A percentile compares a stretch with the other conserved stretches of the same genome.
Conservation (phyloP, 2,113 vertebrate species). For the Zeus faber region DNA sequence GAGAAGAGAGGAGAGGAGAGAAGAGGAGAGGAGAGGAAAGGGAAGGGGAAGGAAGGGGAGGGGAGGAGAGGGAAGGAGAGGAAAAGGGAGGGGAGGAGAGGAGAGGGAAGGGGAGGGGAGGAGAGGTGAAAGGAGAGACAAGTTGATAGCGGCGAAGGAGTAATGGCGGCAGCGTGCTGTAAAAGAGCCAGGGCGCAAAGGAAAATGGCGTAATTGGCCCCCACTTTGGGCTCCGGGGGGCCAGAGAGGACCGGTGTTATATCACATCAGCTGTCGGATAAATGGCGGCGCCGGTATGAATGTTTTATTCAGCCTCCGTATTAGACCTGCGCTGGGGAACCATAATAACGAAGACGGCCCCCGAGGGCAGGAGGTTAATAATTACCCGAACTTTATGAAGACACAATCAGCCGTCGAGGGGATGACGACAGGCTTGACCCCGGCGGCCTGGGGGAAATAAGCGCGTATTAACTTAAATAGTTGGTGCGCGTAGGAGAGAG, state of each 20-base stretch:
- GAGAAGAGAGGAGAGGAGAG: neutral
- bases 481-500: neutral
- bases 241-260: conserved; percentile 29
- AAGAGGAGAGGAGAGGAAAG: neutral
- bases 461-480: neutral
- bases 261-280: conserved; percentile 38
- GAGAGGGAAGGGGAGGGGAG: conserved; percentile 1
- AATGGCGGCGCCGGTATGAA: conserved; percentile 43
- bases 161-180: conserved; percentile 32
- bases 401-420: conserved; percentile 22
- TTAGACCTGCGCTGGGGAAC: conserved; percentile 25
- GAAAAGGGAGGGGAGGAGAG: neutral
- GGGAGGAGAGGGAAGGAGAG: neutral
- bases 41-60: neutral
- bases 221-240: conserved; percentile 36
- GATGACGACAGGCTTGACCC: too few species aligned
- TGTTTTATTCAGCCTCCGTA: conserved; percentile 47
- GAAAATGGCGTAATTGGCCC: conserved; percentile 34
- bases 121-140: neutral
- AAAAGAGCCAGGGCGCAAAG: conserved; percentile 48
- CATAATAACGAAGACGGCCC: conserved; percentile 37
- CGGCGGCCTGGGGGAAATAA: too few species aligned
- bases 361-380: conserved; percentile 33
- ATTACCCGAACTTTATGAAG: conserved; percentile 21
- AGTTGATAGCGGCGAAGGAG: conserved; percentile 12